These are phyloP conservation scores for Unio delphinus DNA, from an alignment of 2,888 invertebrate genomes.

Conservation along the genomic window DNA sequence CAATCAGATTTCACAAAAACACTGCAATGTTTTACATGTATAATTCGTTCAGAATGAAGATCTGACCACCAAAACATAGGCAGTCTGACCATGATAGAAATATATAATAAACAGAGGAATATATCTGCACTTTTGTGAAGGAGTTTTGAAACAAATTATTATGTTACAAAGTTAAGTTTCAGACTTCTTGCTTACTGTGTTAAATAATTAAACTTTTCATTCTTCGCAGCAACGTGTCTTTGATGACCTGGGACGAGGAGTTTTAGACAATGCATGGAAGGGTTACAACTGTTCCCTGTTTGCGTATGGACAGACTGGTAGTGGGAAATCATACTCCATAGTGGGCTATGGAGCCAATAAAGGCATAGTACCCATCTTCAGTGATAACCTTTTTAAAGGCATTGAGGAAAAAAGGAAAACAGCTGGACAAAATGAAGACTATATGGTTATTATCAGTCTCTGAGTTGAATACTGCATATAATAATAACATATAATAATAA, in stretches of 20 bases:
- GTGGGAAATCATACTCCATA: slow-evolving; percentile 69
- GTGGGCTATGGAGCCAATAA: slow-evolving; percentile 67
- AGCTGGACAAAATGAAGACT: slow-evolving; percentile 58
- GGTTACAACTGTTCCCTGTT: slow-evolving; percentile 69
- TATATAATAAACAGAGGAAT: too few relatives aligned
- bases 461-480: too few relatives aligned
- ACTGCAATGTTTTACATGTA: background rate
- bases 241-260: slow-evolving; percentile 65
- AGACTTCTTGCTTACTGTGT: too few relatives aligned
- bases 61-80: too few relatives aligned
- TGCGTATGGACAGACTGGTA: slow-evolving; percentile 70
- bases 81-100: too few relatives aligned
- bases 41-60: background rate
- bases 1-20: too few relatives aligned
- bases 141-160: too few relatives aligned
- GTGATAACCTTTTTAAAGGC: slow-evolving; percentile 64
- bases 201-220: too few relatives aligned
- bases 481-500: background rate
- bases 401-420: slow-evolving; percentile 57
- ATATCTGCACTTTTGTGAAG: too few relatives aligned
- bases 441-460: slow-evolving; percentile 35
- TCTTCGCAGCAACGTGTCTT: slow-evolving; percentile 58
- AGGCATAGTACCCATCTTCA: slow-evolving; percentile 65
- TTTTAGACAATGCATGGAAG: slow-evolving; percentile 68
- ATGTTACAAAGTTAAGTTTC: too few relatives aligned